Evolutionary conservation across 92 coral and sea anemone genomes (phyloP).

Genomic region (Montipora capitata): DNA sequence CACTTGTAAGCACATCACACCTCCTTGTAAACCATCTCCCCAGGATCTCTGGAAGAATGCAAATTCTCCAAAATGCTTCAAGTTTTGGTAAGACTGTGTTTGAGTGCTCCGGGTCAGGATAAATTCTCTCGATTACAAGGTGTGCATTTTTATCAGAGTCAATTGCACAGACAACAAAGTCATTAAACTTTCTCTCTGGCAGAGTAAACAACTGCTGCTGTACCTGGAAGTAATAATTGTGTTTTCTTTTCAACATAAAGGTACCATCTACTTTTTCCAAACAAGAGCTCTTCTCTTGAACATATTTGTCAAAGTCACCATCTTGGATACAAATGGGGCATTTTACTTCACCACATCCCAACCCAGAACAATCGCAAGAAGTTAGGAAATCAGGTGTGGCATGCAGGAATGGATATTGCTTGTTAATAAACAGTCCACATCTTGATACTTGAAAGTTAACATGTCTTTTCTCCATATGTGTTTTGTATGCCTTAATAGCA

Average conservation of each 20-base stretch:
- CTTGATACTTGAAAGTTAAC: conserved; percentile 24
- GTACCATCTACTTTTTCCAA: too few relatives aligned
- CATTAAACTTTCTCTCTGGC: too few relatives aligned
- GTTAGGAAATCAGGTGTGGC: conserved; percentile 67
- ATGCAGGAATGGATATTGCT: conserved; percentile 54
- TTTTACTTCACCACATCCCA: conserved; percentile 71
- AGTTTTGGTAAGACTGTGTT: conserved; percentile 52
- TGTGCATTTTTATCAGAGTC: conserved; percentile 39
- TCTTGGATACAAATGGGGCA: too few relatives aligned
- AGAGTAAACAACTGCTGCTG: too few relatives aligned
- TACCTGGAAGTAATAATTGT: too few relatives aligned
- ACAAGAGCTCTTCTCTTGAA: too few relatives aligned
- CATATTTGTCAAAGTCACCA: too few relatives aligned
- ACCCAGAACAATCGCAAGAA: conserved; percentile 61
- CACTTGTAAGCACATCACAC: conserved; percentile 28
- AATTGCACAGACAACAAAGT: conserved; percentile 58
- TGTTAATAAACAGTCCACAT: conserved; percentile 55
- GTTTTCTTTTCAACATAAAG: too few relatives aligned
- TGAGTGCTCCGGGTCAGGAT: conserved; percentile 67
- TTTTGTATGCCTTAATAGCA: conserved; percentile 60
- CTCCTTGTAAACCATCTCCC: conserved; percentile 81
- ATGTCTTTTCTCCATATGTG: conserved; percentile 11
- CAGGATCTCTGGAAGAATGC: conserved; percentile 48
- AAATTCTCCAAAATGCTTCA: conserved; percentile 62
- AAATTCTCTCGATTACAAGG: conserved; percentile 61